Conservation (phyloP, 2,797 vertebrate genomes). For the Gastrophryne carolinensis region DNA sequence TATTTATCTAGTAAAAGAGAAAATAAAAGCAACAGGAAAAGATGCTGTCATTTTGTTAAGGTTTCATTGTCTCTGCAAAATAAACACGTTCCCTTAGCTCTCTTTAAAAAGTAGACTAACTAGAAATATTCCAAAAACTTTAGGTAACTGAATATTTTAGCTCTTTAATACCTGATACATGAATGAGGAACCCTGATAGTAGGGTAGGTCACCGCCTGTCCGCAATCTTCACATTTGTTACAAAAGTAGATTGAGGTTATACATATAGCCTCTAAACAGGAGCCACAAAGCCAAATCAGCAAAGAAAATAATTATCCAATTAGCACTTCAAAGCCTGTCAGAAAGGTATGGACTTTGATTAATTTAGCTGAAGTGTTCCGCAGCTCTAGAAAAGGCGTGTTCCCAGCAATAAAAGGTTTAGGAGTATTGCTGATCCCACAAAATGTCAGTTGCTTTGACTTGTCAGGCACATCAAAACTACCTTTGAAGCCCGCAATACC, state of each 20-base stretch:
- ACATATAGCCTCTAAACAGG: constrained; percentile 54
- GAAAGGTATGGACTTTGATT: constrained; percentile 74
- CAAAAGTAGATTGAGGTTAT: constrained; percentile 37
- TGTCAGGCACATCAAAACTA: constrained; percentile 75
- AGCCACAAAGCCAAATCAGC: constrained; percentile 67
- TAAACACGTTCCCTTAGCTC: too few relatives aligned
- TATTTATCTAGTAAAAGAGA: too few relatives aligned
- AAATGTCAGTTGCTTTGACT: constrained; percentile 75
- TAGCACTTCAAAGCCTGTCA: constrained; percentile 75
- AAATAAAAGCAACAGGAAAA: too few relatives aligned
- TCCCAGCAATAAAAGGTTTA: constrained; percentile 67
- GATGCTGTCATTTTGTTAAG: too few relatives aligned
- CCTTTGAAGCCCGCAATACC: constrained; percentile 80
- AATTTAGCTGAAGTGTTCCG: constrained; percentile 77
- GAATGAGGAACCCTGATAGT: background rate
- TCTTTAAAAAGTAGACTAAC: too few relatives aligned
- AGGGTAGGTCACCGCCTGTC: constrained; percentile 28
- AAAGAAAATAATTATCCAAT: constrained; percentile 72
- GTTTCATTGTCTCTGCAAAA: too few relatives aligned
- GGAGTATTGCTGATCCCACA: constrained; percentile 79
- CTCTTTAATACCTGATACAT: background rate
- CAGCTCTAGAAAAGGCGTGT: constrained; percentile 71
- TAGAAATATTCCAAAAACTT: too few relatives aligned
- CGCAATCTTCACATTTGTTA: constrained; percentile 29
- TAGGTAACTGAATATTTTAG: too few relatives aligned